Evolutionary conservation across 2,113 vertebrate species (phyloP), one percentile per base, ranked within the genome.

Genomic region (Festucalex cinctus): DNA sequence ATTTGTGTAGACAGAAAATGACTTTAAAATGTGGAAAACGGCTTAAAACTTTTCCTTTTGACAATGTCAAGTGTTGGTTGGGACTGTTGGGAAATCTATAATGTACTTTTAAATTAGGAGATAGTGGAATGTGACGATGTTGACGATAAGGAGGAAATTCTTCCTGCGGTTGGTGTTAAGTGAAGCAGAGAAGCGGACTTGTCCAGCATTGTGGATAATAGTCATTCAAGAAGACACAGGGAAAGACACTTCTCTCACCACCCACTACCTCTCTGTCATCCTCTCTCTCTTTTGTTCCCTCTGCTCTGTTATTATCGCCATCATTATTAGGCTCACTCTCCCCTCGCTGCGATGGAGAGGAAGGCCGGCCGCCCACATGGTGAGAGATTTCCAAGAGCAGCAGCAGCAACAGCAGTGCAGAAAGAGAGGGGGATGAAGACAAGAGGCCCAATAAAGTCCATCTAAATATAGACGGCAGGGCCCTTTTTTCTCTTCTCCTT

Each of bases 391-490:
- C 66, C 26, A 83, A 78, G 60, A 43, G 39, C 79, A 81, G 76
- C 73, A 69, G 78, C 67, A 70, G 73, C 68, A 53, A 75, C 73
- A 69, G 78, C 67, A 70, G 73, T 66, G 49, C 41, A 46, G 66
- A 71, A 81, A 68, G 80, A 57, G 64, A 68, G 53, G 39, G 49
- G 46, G 69, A 26, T 32, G 64, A 77, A 87, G 81, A 89, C 78
- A 88, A 85, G 85, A 84, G 79, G 85, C 79, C 83, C 80, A 88
- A 88, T 89, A 91, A 91, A 89, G 86, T 78, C 74, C 35, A 78
- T 88, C 90, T 92, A 92, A 86, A 92, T 91, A 90, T 92, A 92
- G 90, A 83, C 73, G 84, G 66, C 68, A 39, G 48, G 67, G 70
- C 79, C 78, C 60, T 87, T 87, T 86, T 86, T 77, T 71, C 77